phyloP scores from a whole-genome alignment of 2,113 vertebrate species.

The Cricetomys ansorgei region DNA sequence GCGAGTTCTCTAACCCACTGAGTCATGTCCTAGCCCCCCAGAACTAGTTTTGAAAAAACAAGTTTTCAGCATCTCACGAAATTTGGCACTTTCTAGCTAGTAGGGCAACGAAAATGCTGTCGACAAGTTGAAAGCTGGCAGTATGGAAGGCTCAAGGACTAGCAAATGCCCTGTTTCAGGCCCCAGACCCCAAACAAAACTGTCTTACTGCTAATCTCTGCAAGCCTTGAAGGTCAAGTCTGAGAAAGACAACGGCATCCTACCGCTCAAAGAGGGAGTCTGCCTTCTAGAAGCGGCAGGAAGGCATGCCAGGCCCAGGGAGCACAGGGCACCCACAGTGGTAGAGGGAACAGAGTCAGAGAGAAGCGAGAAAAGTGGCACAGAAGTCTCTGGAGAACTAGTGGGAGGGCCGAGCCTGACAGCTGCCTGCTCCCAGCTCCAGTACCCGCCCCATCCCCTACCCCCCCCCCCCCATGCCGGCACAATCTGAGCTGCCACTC shows the following conservation, averaged over 20 bases:
- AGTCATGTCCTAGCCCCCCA: not conserved
- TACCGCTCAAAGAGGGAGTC: rapidly evolving
- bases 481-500: slow-evolving; percentile 54
- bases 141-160: not conserved
- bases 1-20: not conserved
- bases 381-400: too few species aligned
- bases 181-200: not conserved
- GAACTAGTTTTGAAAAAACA: not conserved
- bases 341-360: not conserved
- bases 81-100: not conserved
- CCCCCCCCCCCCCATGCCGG: not conserved
- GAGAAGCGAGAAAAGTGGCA: not conserved
- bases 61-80: not conserved
- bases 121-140: not conserved
- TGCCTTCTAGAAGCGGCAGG: not conserved
- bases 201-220: not conserved
- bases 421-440: not conserved
- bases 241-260: not conserved
- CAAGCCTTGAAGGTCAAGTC: not conserved
- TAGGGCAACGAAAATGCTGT: not conserved
- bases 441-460: not conserved
- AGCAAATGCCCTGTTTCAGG: not conserved
- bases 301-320: not conserved
- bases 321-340: not conserved
- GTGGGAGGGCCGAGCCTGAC: not conserved